A percentile compares a stretch with the other conserved stretches of the same genome.
Conservation (phyloP, 2,797 vertebrate species). For the Lindbergichthys nudifrons region DNA sequence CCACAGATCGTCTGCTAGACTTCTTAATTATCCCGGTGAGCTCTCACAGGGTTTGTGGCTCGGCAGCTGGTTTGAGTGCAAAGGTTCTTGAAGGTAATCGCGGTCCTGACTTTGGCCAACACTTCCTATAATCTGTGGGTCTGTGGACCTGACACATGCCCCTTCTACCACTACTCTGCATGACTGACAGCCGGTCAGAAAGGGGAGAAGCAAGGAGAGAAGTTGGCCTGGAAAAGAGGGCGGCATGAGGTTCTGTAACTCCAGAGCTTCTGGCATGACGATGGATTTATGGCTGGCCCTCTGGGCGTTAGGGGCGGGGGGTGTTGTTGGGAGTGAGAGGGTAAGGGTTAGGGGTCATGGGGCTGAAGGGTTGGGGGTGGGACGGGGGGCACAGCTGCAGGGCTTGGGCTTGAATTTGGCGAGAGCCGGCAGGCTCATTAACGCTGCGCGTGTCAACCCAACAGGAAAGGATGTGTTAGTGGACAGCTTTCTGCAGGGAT, state of each 20-base stretch:
- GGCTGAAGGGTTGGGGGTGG: constrained; percentile 14
- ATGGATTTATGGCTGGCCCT: constrained; percentile 80
- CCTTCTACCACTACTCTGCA: constrained; percentile 27
- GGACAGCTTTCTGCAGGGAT: constrained; percentile 36
- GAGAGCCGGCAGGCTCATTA: constrained; percentile 75
- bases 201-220: constrained; percentile 33
- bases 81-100: constrained; percentile 49
- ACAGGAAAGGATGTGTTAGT: constrained; percentile 77
- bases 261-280: constrained; percentile 73
- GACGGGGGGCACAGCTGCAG: constrained; percentile 65
- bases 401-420: constrained; percentile 60
- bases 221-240: constrained; percentile 19
- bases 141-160: constrained; percentile 47
- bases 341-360: constrained; percentile 65
- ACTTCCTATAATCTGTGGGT: constrained; percentile 32
- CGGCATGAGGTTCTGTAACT: constrained; percentile 32
- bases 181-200: constrained; percentile 42
- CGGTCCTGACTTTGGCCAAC: constrained; percentile 29
- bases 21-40: constrained; percentile 26
- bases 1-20: constrained; percentile 11
- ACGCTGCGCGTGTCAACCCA: constrained; percentile 58
- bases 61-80: constrained; percentile 12
- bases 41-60: constrained; percentile 24
- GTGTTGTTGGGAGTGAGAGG: constrained; percentile 64
- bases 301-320: constrained; percentile 67